Evolutionary conservation across 2,888 invertebrate species (phyloP), one percentile per base, ranked within the genome.

Genomic region (Sepiola atlantica): DNA sequence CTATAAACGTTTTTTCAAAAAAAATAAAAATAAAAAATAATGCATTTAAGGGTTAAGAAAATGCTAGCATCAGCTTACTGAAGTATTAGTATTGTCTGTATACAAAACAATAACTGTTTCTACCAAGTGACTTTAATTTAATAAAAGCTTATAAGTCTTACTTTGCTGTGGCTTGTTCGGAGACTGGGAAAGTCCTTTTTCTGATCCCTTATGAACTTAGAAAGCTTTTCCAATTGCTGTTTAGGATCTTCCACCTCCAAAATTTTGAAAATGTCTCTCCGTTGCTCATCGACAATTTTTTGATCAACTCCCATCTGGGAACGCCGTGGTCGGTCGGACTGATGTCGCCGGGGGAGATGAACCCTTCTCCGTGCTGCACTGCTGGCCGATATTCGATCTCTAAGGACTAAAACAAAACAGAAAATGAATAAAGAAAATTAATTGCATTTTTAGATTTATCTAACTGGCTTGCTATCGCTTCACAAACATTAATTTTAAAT

Each of bases 221-320:
- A 94, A 94, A 97, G 96, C 90, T 96, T 94, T n/a, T 95, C 94
- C 24, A 96, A 95, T 94, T 96, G 96, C 91, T 96, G 96, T 55
- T 95, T 94, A 8, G 96, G 96, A 95, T 96, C 96, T 93, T 96
- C 95, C 35, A 97, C 61, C 0, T 96, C 95, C 45, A 96, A 94
- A 20, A 97, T 96, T 91, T 95, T 95, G 94, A 95, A 95, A 24
- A 96, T 96, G 95, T 96, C 96, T 93, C 95, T 94, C 55, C 95
- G 95, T 94, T 96, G 95, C 28, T 94, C 95, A 35, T 95, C 95
- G 32, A 94, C 57, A 55, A 61, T 93, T 32, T 93, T 57, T 32
- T 54, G 55, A 61, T 32, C 55, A 21, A 18, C 35, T 18, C 61
- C 55, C 28, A 93, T 35, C 16, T 55, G 32, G 54, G 35, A 55